Base-by-base conservation (phyloP, 1,140 invertebrate species). In the Acromyrmex heyeri region DNA sequence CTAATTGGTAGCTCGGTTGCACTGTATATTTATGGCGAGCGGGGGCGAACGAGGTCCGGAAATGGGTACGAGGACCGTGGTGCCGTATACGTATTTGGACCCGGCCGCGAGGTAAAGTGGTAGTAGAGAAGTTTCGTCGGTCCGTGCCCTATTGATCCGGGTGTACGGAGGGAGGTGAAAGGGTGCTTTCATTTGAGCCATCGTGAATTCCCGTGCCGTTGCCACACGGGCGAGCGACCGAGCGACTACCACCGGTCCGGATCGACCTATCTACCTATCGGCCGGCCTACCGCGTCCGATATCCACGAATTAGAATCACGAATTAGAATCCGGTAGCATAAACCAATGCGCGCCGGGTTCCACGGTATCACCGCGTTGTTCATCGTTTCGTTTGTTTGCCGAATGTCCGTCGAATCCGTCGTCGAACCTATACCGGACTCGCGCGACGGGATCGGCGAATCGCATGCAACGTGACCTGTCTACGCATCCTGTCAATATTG, bases 1-100 rank as follows among this genome's bases (percentile, higher is more conserved):
- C 89, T 91, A 91, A 91, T 91, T 91, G 89, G 89, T 90, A 90
- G 89, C 89, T 91, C 77, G 89, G 89, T 91, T 83, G 72, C 89
- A 70, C 82, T 67, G 81, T 91, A 91, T 90, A 91, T 91, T 91
- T 91, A 88, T 90, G 86, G 86, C 64, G 57, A 61, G 88, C 72
- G 81, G 70, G 64, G 75, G 62, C 88, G 86, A 90, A 90, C 86
- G 89, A 90, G 53, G 85, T 78, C 65, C 86, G 88, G 75, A 90
- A 90, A 90, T 83, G 50, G 82, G 82, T 61, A 88, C 81, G 86
- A 90, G 86, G 78, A 70, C 30, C 69, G 50, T n/a, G 48, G 7
- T 5, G 50, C 53, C 55, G 48, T 62, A 30, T 57, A 86, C 62
- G 72, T 91, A 90, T 91, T 65, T 34, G 55, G 72, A 59, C 30